Conservation (phyloP, 2,888 invertebrate species). For the Platynereis dumerilii region DNA sequence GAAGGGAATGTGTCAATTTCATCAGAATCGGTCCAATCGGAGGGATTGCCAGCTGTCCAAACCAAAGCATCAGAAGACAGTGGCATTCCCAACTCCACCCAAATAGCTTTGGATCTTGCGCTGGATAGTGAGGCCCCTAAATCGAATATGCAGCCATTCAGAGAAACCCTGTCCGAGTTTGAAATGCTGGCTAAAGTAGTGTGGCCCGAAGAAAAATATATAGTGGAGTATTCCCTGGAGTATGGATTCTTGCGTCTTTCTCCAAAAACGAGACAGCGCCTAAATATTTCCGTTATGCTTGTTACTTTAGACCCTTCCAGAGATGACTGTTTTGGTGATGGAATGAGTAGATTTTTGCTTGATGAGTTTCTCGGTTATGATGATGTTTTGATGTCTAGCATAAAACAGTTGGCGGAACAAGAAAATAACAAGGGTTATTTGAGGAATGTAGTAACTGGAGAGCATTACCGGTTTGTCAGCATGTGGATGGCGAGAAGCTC, state of each 20-base stretch:
- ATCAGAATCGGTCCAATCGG: no score
- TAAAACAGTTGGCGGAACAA: constrained; percentile 92
- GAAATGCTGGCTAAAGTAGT: constrained; percentile 71
- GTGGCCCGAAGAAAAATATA: constrained; percentile 88
- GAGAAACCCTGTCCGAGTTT: constrained; percentile 66
- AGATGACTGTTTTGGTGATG: constrained; percentile 93
- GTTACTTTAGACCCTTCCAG: constrained; percentile 77
- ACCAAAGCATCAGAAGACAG: no score
- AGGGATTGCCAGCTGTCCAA: no score
- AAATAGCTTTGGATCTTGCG: background rate
- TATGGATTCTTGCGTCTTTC: constrained; percentile 94
- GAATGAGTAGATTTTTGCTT: constrained; percentile 86
- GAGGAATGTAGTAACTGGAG: constrained; percentile 94
- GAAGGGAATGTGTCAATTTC: no score
- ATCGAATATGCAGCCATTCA: constrained; percentile 40
- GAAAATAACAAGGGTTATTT: constrained; percentile 90
- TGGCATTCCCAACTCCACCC: no score
- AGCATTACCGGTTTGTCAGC: constrained; percentile 97
- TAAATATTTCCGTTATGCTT: constrained; percentile 84
- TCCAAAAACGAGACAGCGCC: constrained; percentile 80
- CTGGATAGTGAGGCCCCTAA: constrained; percentile 16
- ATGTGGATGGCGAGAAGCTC: constrained; percentile 95
- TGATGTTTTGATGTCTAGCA: constrained; percentile 94
- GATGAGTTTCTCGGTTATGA: constrained; percentile 96
- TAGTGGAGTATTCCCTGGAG: constrained; percentile 96